Percentiles rank a stretch among this genome's conserved stretches.
Evolutionary conservation across 2,797 vertebrate species (phyloP).

Genomic region (Allobates femoralis): DNA sequence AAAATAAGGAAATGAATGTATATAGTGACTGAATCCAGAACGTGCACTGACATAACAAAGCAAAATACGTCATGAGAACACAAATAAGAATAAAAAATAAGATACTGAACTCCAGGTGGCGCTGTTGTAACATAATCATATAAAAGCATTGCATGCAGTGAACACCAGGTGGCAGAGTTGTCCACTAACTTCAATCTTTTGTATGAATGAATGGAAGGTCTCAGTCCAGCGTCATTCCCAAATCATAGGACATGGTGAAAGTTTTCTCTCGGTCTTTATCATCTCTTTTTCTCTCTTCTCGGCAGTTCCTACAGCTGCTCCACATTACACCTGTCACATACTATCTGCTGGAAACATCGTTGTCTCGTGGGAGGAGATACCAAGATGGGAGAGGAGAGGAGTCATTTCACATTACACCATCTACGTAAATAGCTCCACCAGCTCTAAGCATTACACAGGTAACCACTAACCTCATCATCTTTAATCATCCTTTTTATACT

Average conservation of each 20-base stretch:
- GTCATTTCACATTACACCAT: conserved; percentile 33
- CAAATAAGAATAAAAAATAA: not conserved
- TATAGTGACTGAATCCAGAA: not conserved
- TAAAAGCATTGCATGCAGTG: not conserved
- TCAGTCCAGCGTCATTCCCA: not conserved
- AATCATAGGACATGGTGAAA: not conserved
- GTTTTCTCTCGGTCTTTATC: not conserved
- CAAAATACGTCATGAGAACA: not conserved
- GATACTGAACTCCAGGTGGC: not conserved
- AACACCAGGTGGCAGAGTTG: not conserved
- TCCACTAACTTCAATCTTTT: not conserved
- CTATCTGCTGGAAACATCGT: not conserved
- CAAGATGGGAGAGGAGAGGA: conserved; percentile 14
- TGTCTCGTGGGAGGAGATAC: conserved; percentile 48
- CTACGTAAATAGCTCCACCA: conserved; percentile 8
- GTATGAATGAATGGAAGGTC: no score
- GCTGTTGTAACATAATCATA: not conserved
- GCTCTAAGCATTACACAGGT: conserved; percentile 15
- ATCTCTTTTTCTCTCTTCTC: not conserved
- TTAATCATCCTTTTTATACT: not conserved
- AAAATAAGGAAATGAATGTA: not conserved
- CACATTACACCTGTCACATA: not conserved
- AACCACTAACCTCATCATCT: not conserved
- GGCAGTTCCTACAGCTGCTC: conserved; percentile 26
- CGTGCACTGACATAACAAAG: not conserved